Evolutionary conservation across 2,888 invertebrate species (phyloP).

Genomic region (Apocheima hispidaria): DNA sequence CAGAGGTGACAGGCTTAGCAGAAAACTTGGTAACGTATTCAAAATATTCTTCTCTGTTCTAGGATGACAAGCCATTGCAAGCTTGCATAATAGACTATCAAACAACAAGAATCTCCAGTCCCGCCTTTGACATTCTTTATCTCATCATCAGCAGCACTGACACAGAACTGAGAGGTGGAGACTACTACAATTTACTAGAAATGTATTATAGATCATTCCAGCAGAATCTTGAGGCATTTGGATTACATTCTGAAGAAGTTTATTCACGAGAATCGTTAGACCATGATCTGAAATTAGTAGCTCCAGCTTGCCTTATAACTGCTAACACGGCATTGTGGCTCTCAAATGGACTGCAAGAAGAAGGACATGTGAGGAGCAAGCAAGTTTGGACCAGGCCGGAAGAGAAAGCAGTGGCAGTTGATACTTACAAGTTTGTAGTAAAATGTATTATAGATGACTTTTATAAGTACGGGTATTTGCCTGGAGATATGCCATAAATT

Average conservation of each 20-base stretch:
- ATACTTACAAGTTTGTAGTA: conserved; percentile 62
- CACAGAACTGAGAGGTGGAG: conserved; percentile 53
- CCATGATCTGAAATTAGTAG: conserved; percentile 65
- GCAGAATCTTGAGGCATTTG: conserved; percentile 47
- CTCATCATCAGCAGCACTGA: conserved; percentile 70
- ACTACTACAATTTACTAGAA: conserved; percentile 61
- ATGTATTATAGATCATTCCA: conserved; percentile 65
- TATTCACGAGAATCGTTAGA: conserved; percentile 65
- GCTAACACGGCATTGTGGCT: conserved; percentile 78
- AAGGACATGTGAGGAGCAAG: conserved; percentile 77
- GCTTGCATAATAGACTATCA: conserved; percentile 79
- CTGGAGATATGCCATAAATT: conserved; percentile 4
- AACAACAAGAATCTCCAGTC: conserved; percentile 67
- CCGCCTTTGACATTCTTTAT: conserved; percentile 72
- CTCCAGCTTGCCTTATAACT: conserved; percentile 70
- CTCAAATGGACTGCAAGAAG: conserved; percentile 71
- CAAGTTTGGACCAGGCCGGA: conserved; percentile 54
- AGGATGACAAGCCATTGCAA: conserved; percentile 61
- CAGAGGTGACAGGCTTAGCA: no score
- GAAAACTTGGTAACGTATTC: neutral
- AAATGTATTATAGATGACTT: conserved; percentile 70
- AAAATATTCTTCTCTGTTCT: conserved; percentile 46
- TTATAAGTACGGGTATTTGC: conserved; percentile 59
- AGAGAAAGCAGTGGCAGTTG: conserved; percentile 60
- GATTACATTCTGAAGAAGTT: conserved; percentile 50